Base-by-base conservation (phyloP, 1,140 invertebrate genomes). In the Neodiprion virginianus region DNA sequence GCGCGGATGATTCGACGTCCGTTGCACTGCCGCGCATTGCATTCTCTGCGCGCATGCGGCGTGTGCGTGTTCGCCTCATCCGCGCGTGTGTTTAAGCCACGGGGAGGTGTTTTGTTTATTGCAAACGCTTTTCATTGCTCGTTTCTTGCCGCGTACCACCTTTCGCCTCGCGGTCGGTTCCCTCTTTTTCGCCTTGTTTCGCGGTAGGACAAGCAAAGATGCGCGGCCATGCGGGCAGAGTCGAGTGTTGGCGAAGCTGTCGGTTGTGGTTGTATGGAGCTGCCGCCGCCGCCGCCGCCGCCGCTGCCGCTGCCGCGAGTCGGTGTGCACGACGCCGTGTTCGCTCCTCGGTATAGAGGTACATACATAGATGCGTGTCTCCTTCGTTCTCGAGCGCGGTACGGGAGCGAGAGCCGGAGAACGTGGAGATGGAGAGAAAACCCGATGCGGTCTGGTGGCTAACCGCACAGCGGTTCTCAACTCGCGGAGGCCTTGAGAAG, bases 401-500 rank as follows among this genome's bases (percentile, higher is more conserved):
- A 69, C 68, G 68, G 14, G 11, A 21, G 47, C 12, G 21, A 14
- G 14, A 12, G 68, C 47, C 12, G 67, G 69, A 48, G 73, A 71
- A 65, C 48, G 72, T 72, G 50, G 66, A 53, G 74, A 74, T 73
- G 50, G 76, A 79, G 74, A 76, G 53, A 67, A 49, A 72, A 66
- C 1, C 85, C 83, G 83, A 75, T 83, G 86, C 75, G 86, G 87
- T 88, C 77, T 75, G 81, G 85, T 79, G 86, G 86, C 79, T 85
- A 88, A 86, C 87, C 87, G 77, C 86, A 79, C 85, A 83, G 86
- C 82, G 86, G 87, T 83, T 88, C 85, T 87, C 86, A 86, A 87
- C 85, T 81, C 78, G 79, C 78, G 85, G 83, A 81, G 77, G 84
- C 82, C 81, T 69, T 69, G 17, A 66, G n/a, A 61, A 61, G 53